Percentiles rank a stretch among this genome's conserved stretches.
Conservation (phyloP, 2,888 invertebrate species). For the Coelopa pilipes region DNA sequence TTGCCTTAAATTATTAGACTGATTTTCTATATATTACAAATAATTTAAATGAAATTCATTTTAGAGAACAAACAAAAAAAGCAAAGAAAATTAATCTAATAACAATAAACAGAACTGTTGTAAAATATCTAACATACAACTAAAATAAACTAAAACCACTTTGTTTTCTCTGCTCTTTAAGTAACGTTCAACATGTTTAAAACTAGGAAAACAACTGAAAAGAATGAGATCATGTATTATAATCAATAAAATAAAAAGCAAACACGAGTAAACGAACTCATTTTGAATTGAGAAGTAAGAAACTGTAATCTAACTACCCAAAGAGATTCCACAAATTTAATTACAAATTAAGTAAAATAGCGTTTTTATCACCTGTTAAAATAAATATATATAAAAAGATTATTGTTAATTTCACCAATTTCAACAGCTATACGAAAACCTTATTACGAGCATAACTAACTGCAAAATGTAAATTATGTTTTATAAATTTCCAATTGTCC, state of each 20-base stretch:
- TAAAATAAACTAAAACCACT: conserved; percentile 7
- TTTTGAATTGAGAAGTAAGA: conserved; percentile 14
- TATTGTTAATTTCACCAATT: not conserved
- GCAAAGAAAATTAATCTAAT: conserved; percentile 40
- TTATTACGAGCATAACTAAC: too few relatives aligned
- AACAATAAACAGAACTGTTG: conserved; percentile 27
- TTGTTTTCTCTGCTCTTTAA: conserved; percentile 6
- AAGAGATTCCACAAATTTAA: conserved; percentile 44
- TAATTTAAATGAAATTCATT: conserved; percentile 45
- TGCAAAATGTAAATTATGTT: too few relatives aligned
- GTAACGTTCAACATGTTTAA: not conserved
- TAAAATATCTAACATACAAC: conserved; percentile 20
- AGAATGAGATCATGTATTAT: not conserved
- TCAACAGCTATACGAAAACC: too few relatives aligned
- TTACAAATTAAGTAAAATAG: conserved; percentile 37
- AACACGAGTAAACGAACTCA: conserved; percentile 31
- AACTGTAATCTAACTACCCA: conserved; percentile 34
- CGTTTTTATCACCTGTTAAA: conserved; percentile 19
- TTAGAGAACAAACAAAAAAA: conserved; percentile 45
- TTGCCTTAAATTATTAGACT: conserved; percentile 77
- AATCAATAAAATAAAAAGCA: conserved; percentile 31
- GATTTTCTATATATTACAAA: conserved; percentile 68
- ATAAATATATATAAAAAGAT: not conserved
- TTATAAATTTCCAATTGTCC: too few relatives aligned
- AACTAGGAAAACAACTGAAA: conserved; percentile 1